Percentiles rank a stretch among this genome's conserved stretches.
Conservation (phyloP, 1,140 invertebrate species). For the Coelopa frigida region DNA sequence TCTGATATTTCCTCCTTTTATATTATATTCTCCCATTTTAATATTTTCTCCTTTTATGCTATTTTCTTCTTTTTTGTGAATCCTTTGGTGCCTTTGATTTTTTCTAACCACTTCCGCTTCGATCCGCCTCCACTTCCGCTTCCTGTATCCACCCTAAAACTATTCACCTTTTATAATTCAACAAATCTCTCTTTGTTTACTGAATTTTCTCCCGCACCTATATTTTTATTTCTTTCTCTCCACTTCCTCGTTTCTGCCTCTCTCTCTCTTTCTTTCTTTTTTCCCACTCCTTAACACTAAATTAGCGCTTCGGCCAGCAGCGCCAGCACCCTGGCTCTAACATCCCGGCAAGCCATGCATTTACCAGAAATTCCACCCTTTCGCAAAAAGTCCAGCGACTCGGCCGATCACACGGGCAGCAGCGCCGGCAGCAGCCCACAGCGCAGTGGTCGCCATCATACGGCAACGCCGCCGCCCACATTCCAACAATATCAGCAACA, state of each 20-base stretch:
- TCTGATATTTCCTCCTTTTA: not conserved
- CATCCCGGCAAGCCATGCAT: conserved; percentile 39
- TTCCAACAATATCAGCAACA: conserved; percentile 20
- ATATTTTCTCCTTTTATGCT: conserved; percentile 5
- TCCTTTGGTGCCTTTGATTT: too few relatives aligned
- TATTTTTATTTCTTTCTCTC: conserved; percentile 5
- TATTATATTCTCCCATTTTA: conserved; percentile 3
- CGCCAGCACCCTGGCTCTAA: conserved; percentile 28
- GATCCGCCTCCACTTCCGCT: too few relatives aligned
- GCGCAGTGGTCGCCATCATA: conserved; percentile 17
- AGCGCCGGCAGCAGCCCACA: conserved; percentile 38
- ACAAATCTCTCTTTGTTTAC: not conserved
- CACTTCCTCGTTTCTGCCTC: not conserved
- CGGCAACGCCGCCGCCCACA: not conserved
- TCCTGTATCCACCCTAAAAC: too few relatives aligned
- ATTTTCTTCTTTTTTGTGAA: too few relatives aligned
- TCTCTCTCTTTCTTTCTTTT: conserved; percentile 10
- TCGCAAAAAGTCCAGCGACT: conserved; percentile 43
- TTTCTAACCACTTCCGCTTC: too few relatives aligned
- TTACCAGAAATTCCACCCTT: conserved; percentile 51
- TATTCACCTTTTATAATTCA: too few relatives aligned
- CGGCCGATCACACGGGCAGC: conserved; percentile 32
- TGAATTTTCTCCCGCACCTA: not conserved
- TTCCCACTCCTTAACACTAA: conserved; percentile 3
- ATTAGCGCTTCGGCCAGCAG: conserved; percentile 35